These are phyloP conservation scores for Vombatus ursinus DNA, from an alignment of 2,113 vertebrate species.

Conservation along the genomic window DNA sequence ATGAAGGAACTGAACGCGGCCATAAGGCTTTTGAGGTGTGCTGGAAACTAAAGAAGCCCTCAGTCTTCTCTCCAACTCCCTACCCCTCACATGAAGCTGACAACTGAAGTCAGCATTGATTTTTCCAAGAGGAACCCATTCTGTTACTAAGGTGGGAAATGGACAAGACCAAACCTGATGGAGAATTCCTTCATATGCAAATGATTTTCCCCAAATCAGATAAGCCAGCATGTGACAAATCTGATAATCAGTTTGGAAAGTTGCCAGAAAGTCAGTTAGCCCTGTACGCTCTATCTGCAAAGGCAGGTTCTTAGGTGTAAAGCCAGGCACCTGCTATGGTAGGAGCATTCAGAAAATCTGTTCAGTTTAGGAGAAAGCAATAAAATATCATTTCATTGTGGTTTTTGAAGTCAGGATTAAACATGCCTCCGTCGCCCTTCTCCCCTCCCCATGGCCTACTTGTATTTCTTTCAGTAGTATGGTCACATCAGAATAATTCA, in stretches of 20 bases:
- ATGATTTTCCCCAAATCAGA: conserved; percentile 10
- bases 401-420: not conserved
- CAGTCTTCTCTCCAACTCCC: not conserved
- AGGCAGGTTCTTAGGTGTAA: not conserved
- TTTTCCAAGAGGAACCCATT: not conserved
- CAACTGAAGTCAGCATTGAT: not conserved
- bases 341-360: not conserved
- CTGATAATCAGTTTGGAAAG: rapidly evolving
- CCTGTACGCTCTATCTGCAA: not conserved
- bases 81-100: not conserved
- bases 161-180: not conserved
- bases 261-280: not conserved
- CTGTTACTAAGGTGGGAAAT: not conserved
- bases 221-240: not conserved
- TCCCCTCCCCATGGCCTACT: not conserved
- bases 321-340: not conserved
- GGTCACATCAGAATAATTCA: not conserved
- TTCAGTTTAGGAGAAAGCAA: not conserved
- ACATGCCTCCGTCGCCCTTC: not conserved
- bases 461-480: not conserved
- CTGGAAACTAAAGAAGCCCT: not conserved
- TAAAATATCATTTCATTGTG: not conserved
- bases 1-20: conserved; percentile 10
- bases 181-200: not conserved
- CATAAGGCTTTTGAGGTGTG: not conserved